Evolutionary conservation across 2,888 invertebrate genomes (phyloP), one percentile per base, ranked within the genome.

Genomic region (Scaptomyza flava): DNA sequence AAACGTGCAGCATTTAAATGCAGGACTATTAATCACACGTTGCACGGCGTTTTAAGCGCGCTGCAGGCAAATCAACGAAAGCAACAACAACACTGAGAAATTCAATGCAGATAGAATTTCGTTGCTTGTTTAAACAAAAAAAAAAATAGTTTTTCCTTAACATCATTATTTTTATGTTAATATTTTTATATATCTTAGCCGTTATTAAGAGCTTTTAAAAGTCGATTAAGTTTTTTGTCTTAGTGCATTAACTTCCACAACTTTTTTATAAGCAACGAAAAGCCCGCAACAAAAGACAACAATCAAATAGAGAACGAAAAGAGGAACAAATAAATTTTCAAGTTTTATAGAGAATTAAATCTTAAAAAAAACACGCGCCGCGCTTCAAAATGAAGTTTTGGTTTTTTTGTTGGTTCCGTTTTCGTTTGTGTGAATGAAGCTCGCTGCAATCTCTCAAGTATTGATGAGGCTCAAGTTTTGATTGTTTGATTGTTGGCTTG

Each of bases 21-120:
- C 52, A 6, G 9, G 56, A 71, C 68, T 60, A 80, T 81, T 83
- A 83, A 81, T 87, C 84, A 69, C 77, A 67, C 14, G 65, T 51
- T 56, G 27, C 60, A 47, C 6, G 5, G n/a, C 34, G 42, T 17
- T 36, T n/a, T n/a, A 36, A 69, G 64, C 67, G 62, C 67, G 72
- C 54, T 74, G 78, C 69, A 66, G 73, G 77, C 63, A 61, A 68
- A 65, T 48, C 52, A 73, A 73, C 54, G 72, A 73, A 73, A 73
- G 72, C 77, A 63, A 77, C 62, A 73, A 41, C 58, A 11, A 45
- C 20, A 34, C 41, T 41, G 41, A 41, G 9, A 8, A 17, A 41
- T 14, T 8, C 2, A 41, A 17, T 3, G 8, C 2, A 36, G 36
- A 14, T 4, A 34, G 34, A 34, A n/a, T n/a, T 34, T 31, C 31